These are phyloP conservation scores for Mechanitis messenoides DNA, from an alignment of 2,888 invertebrate genomes.

Conservation along the genomic window DNA sequence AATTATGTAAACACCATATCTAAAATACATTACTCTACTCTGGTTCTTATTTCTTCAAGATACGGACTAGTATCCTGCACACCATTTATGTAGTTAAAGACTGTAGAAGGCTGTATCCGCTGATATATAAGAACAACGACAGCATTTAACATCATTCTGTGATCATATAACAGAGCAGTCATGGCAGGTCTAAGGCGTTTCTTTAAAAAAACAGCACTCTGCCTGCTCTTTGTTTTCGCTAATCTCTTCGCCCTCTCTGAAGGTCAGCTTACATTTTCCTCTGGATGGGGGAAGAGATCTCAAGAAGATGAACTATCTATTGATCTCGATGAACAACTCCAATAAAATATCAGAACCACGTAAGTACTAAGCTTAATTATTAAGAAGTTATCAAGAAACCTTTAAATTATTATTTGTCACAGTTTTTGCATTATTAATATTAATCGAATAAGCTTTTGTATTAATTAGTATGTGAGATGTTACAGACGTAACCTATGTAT, in stretches of 20 bases:
- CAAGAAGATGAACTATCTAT: slow-evolving; percentile 31
- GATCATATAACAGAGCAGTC: not conserved
- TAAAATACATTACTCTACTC: not conserved
- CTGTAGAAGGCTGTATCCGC: not conserved
- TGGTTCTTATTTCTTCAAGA: not conserved
- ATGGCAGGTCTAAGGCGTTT: slow-evolving; percentile 31
- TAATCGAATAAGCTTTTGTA: no score
- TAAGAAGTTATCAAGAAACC: no score
- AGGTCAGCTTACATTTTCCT: slow-evolving; percentile 76
- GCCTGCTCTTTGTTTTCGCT: slow-evolving; percentile 38
- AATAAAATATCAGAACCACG: slow-evolving; percentile 13
- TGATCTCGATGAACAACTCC: slow-evolving; percentile 30
- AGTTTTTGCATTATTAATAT: no score
- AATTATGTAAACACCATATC: slow-evolving; percentile 8
- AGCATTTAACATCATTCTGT: slow-evolving; percentile 19
- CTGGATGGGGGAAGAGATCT: slow-evolving; percentile 74
- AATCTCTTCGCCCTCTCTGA: slow-evolving; percentile 38
- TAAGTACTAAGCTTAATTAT: not conserved
- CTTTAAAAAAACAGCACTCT: slow-evolving; percentile 27
- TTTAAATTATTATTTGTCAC: no score
- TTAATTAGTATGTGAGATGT: no score
- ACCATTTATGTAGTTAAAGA: not conserved
- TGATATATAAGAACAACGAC: slow-evolving; percentile 11
- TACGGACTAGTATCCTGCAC: not conserved
- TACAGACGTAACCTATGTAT: no score